Evolutionary conservation across 2,888 invertebrate genomes (phyloP), one percentile per base, ranked within the genome.

Genomic region (Acanthoscelides obtectus): DNA sequence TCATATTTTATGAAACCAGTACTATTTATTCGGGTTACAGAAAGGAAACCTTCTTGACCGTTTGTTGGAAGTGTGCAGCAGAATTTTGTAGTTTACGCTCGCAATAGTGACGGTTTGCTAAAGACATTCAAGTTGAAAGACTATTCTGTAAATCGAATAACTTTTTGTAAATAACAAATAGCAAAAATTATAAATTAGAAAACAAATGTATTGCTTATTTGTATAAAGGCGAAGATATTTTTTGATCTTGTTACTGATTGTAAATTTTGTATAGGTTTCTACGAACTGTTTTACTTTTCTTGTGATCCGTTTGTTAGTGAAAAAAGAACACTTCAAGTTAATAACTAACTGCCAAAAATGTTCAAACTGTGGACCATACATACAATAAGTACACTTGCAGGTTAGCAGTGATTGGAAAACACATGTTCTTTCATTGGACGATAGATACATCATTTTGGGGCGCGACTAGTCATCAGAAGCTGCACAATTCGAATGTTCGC

Each of bases 191-290:
- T 75, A 73, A 70, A 74, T 72, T 67, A 74, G 68, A 68, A 70
- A 25, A 63, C 71, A 73, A 70, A 72, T 45, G 64, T 71, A 75
- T 75, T 75, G 75, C 76, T 76, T 77, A 76, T 67, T 25, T 77
- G 77, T 79, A 79, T 67, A 78, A 77, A 78, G 64, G 77, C 77
- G 63, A 71, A 73, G 71, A 75, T 79, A 79, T 79, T 79, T 79
- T 79, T 78, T 74, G 78, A 78, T 73, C 71, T 72, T 76, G 75
- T 75, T 75, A 70, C 45, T 70, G 74, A 70, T 74, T 78, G 76
- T 76, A 76, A 75, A 76, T 74, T 77, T 77, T 75, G 73, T 75
- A 75, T 76, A 74, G 73, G 72, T 72, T 68, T 76, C 75, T 76
- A 71, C 72, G 75, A 75, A 71, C 70, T 73, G 71, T 71, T 75